Conservation (phyloP, 2,888 invertebrate genomes). For the Tiphia femorata region DNA sequence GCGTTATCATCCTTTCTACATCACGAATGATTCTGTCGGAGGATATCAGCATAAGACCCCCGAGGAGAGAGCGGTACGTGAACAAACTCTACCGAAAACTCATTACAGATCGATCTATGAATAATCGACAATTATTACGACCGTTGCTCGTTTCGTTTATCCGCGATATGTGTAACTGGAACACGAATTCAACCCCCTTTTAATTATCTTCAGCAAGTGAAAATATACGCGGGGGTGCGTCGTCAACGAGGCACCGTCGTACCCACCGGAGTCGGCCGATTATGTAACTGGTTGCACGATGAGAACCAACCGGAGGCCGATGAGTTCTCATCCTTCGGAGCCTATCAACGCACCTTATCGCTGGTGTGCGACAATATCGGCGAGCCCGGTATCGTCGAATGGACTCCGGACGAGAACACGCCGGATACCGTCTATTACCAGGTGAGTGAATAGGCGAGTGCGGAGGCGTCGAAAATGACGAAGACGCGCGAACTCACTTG, state of each 20-base stretch:
- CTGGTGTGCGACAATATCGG: slow-evolving; percentile 88
- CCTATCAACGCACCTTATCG: slow-evolving; percentile 87
- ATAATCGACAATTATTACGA: no score
- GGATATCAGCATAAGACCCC: slow-evolving; percentile 88
- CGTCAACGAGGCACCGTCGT: slow-evolving; percentile 78
- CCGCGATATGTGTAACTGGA: not conserved
- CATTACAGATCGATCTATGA: no score
- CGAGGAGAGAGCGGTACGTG: slow-evolving; percentile 83
- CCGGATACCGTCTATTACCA: slow-evolving; percentile 95
- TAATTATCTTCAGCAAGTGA: slow-evolving; percentile 72
- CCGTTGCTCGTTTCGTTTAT: no score
- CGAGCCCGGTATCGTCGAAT: slow-evolving; percentile 86
- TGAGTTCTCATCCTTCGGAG: slow-evolving; percentile 88
- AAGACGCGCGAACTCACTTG: not conserved
- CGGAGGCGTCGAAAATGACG: not conserved
- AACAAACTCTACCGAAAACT: no score
- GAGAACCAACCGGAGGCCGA: slow-evolving; percentile 80
- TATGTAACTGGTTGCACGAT: slow-evolving; percentile 91
- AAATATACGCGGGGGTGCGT: slow-evolving; percentile 86
- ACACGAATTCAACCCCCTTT: not conserved
- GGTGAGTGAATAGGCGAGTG: slow-evolving; percentile 68
- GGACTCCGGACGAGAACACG: slow-evolving; percentile 88
- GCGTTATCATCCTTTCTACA: slow-evolving; percentile 92
- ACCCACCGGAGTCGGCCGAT: slow-evolving; percentile 85
- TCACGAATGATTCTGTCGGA: slow-evolving; percentile 92